phyloP scores from a whole-genome alignment of 2,888 invertebrate genomes.

The Caenorhabditis becei region DNA sequence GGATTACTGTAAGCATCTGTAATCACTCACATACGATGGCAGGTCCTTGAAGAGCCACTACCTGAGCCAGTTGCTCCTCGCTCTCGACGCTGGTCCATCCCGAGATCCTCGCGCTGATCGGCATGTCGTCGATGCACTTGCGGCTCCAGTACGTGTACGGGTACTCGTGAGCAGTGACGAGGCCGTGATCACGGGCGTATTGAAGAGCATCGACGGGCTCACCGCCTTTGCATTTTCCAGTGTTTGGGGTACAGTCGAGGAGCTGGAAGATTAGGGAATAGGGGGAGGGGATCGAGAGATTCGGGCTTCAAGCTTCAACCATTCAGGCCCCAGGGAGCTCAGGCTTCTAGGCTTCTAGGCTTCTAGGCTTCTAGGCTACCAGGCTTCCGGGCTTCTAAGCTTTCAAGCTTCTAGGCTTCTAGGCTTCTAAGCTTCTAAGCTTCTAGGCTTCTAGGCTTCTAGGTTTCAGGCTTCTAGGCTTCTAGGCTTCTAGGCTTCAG shows the following conservation, averaged over 20 bases:
- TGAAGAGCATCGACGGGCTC: slow-evolving; percentile 34
- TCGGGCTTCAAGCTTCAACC: background rate
- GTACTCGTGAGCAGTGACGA: slow-evolving; percentile 24
- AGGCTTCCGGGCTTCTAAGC: no score
- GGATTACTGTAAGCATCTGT: no score
- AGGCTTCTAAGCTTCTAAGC: no score
- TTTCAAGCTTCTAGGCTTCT: no score
- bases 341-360: no score
- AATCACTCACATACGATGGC: slow-evolving; percentile 49
- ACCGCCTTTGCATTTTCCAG: slow-evolving; percentile 49
- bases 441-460: no score
- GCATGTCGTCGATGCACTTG: slow-evolving; percentile 9
- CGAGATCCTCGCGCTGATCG: slow-evolving; percentile 21
- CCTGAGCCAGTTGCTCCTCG: slow-evolving; percentile 41
- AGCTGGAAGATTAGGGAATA: slow-evolving; percentile 14
- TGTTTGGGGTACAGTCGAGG: slow-evolving; percentile 44
- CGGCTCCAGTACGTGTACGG: slow-evolving; percentile 32
- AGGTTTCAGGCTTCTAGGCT: no score
- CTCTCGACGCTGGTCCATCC: slow-evolving; percentile 11
- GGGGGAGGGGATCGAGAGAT: no score
- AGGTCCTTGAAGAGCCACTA: slow-evolving; percentile 32
- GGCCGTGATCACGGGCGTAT: slow-evolving; percentile 38
- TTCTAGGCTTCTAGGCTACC: no score
- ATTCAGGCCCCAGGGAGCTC: no score
- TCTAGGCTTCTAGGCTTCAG: no score